Conservation (phyloP, 37 sponge, comb jelly and placozoan genomes). For the Spongilla lacustris region DNA sequence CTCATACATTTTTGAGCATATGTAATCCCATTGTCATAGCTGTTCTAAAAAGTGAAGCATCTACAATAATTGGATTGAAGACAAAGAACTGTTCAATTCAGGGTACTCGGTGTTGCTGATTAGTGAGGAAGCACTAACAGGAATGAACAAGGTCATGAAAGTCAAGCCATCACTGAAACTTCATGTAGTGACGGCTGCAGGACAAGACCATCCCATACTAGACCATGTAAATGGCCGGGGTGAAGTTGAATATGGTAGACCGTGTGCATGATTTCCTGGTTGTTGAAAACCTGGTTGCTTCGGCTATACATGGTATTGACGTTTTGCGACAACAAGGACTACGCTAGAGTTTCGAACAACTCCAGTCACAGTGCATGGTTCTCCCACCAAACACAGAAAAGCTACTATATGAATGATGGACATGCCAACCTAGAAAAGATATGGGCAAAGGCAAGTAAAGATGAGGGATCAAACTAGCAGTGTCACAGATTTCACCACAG, state of each 20-base stretch:
- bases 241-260: constrained; percentile 31
- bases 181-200: constrained; percentile 60
- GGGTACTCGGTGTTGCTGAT: constrained; percentile 51
- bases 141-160: neutral
- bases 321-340: constrained; percentile 44
- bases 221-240: constrained; percentile 29
- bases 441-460: neutral
- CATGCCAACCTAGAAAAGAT: neutral
- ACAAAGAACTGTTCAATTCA: constrained; percentile 35
- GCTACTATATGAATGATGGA: neutral
- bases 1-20: constrained; percentile 11
- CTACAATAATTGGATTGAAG: constrained; percentile 18
- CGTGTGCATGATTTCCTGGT: constrained; percentile 50
- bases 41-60: constrained; percentile 1
- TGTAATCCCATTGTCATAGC: neutral
- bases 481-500: too few species aligned
- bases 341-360: constrained; percentile 45
- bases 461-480: constrained; percentile 27
- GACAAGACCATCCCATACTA: constrained; percentile 31
- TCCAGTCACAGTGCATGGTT: constrained; percentile 2
- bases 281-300: constrained; percentile 52
- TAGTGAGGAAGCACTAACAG: neutral
- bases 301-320: constrained; percentile 60
- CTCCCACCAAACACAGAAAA: constrained; percentile 11
- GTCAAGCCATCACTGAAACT: neutral